phyloP scores from a whole-genome alignment of 2,113 vertebrate species.

The Physeter macrocephalus region DNA sequence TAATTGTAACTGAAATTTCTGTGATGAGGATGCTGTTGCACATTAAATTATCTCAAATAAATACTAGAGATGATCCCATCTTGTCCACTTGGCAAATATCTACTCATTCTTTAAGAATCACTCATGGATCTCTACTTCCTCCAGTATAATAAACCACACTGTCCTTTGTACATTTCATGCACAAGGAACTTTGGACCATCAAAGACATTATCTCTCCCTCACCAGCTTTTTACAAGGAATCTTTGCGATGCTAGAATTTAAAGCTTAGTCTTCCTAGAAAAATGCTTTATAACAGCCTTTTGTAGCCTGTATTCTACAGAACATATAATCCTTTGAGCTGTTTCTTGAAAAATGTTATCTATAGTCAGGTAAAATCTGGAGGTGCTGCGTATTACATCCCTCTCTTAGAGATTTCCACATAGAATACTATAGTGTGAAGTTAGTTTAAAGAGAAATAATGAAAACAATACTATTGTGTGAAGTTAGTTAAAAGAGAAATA shows the following conservation, averaged over 20 bases:
- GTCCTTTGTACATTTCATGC: too few relatives aligned
- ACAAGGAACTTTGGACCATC: background rate
- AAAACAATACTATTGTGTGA: background rate
- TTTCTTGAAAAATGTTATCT: background rate
- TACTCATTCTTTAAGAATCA: background rate
- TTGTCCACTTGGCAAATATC: background rate
- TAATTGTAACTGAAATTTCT: background rate
- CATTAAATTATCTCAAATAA: background rate
- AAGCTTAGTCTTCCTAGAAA: background rate
- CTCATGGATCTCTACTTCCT: background rate
- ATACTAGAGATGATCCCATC: background rate
- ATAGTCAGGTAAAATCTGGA: background rate
- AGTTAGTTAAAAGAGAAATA: background rate
- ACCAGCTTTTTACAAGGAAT: background rate
- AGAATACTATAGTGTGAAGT: background rate
- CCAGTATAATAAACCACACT: accelerated
- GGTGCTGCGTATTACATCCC: too few relatives aligned
- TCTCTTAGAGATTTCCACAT: background rate
- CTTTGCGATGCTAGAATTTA: background rate
- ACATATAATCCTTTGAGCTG: background rate
- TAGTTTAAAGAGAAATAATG: background rate
- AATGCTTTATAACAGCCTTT: background rate
- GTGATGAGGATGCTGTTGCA: background rate
- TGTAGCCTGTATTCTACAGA: background rate
- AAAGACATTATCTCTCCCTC: background rate